Conservation (phyloP, 2,113 vertebrate species). For the Pterocles orientalis region DNA sequence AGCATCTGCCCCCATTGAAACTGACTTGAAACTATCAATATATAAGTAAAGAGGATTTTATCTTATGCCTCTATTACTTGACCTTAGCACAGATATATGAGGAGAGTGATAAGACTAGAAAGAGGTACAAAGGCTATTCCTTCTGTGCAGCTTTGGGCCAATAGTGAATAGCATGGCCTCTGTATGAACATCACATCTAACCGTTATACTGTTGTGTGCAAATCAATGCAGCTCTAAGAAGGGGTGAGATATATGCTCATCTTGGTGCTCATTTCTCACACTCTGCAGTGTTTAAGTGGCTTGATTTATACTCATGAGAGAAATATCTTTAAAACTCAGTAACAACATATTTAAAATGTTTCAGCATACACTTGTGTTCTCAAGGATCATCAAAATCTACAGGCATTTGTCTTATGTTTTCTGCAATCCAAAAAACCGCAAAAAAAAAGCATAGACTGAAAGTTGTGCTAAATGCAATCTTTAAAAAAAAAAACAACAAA, state of each 20-base stretch:
- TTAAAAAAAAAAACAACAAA: neutral
- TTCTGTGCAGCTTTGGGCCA: neutral
- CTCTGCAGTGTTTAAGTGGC: neutral
- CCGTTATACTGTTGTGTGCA: neutral
- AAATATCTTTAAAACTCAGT: neutral
- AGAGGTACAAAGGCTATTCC: neutral
- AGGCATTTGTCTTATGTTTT: neutral
- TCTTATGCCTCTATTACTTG: rapidly evolving
- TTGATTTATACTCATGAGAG: neutral
- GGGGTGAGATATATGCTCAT: neutral
- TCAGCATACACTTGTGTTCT: neutral
- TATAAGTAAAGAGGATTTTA: neutral
- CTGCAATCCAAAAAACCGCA: neutral
- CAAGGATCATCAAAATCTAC: neutral
- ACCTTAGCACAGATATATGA: neutral
- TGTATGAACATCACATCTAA: neutral
- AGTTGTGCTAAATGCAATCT: neutral
- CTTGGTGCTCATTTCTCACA: neutral
- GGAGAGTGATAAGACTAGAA: neutral
- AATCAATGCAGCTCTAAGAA: neutral
- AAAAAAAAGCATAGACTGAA: neutral
- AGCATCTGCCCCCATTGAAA: neutral
- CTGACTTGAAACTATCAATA: neutral
- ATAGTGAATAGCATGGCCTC: neutral
- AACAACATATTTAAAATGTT: neutral